These are phyloP conservation scores for Actinia equina DNA, from an alignment of 64 coral and sea anemone species.

Conservation along the genomic window DNA sequence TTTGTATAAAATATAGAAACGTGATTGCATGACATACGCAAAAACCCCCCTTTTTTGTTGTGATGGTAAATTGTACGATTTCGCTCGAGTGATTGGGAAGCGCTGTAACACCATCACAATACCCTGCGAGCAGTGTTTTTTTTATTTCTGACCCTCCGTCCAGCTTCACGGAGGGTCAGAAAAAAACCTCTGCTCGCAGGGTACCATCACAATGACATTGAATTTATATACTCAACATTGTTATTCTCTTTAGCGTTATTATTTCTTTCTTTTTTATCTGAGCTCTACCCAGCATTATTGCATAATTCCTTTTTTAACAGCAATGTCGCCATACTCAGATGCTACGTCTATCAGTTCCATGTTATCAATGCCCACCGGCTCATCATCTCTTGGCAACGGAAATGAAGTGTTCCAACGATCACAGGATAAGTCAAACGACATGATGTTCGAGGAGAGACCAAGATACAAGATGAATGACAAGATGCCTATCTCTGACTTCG, in stretches of 20 bases:
- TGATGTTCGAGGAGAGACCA: constrained; percentile 1
- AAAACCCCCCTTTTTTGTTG: too few species aligned
- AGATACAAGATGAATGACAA: neutral
- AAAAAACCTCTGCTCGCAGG: too few species aligned
- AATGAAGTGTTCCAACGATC: neutral
- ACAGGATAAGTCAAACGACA: neutral
- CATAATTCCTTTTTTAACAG: neutral
- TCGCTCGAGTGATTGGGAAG: too few species aligned
- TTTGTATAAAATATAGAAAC: too few species aligned
- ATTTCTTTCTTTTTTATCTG: neutral
- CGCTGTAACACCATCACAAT: too few species aligned
- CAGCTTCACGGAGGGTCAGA: too few species aligned
- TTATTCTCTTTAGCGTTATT: neutral
- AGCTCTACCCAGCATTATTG: neutral
- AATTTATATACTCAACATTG: too few species aligned
- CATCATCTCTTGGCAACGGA: neutral
- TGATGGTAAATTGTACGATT: too few species aligned
- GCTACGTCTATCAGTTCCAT: neutral
- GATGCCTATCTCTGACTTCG: neutral
- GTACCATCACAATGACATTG: too few species aligned
- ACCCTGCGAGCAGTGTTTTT: too few species aligned
- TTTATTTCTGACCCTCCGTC: too few species aligned
- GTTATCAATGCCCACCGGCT: neutral
- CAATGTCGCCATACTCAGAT: neutral
- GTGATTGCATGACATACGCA: too few species aligned